These are phyloP conservation scores for Sebastes vulpes DNA, from an alignment of 2,797 vertebrate species.

Conservation along the genomic window DNA sequence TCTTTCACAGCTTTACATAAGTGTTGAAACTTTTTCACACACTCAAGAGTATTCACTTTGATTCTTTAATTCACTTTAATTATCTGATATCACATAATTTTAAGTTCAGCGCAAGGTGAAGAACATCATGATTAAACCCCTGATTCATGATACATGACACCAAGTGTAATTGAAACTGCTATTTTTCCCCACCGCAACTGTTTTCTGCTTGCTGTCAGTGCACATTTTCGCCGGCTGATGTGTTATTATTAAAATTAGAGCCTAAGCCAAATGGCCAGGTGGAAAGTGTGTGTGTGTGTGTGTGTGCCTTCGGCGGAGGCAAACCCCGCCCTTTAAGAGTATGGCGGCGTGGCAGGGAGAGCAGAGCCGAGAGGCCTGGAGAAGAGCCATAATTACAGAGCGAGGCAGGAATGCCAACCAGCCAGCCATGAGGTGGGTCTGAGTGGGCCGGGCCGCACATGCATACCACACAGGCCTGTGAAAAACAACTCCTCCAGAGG, in stretches of 20 bases:
- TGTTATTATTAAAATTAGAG: conserved; percentile 63
- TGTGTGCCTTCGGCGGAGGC: neutral
- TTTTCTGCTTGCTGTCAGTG: neutral
- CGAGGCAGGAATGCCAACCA: conserved; percentile 83
- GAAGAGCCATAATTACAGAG: conserved; percentile 82
- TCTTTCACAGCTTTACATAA: conserved; percentile 6
- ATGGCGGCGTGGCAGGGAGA: neutral
- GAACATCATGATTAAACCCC: neutral
- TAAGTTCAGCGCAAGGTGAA: neutral
- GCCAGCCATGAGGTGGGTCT: conserved; percentile 80
- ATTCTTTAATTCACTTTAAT: neutral
- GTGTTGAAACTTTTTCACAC: neutral
- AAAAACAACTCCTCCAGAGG: conserved; percentile 80
- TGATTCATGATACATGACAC: neutral
- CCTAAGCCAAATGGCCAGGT: conserved; percentile 51
- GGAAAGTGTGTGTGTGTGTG: conserved; percentile 20
- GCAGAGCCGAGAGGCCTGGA: conserved; percentile 60
- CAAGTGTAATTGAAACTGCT: neutral
- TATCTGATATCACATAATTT: neutral
- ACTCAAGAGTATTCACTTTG: neutral
- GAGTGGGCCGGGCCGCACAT: conserved; percentile 64
- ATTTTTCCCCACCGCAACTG: neutral
- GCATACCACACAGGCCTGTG: conserved; percentile 82
- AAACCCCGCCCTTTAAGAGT: conserved; percentile 24
- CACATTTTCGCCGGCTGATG: conserved; percentile 23